Evolutionary conservation across 2,888 invertebrate genomes (phyloP).

Genomic region (Troglohyphantes excavatus): DNA sequence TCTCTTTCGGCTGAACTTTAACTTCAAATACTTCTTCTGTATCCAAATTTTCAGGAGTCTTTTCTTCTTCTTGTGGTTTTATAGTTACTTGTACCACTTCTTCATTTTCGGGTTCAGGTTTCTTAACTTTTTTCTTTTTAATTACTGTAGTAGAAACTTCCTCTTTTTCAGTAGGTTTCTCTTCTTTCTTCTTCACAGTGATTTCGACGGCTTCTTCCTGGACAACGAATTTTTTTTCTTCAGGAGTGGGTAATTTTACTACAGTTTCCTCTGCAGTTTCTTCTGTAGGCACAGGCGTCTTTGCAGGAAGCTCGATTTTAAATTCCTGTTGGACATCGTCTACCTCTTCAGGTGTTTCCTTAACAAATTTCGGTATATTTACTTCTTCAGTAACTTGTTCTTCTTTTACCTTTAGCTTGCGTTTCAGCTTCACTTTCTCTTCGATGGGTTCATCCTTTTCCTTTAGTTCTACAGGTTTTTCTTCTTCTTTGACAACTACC

Average conservation of each 20-base stretch:
- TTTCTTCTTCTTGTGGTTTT: slow-evolving; percentile 55
- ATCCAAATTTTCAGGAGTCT: slow-evolving; percentile 43
- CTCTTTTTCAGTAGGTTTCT: slow-evolving; percentile 47
- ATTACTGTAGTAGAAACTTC: slow-evolving; percentile 48
- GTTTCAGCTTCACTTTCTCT: slow-evolving; percentile 57
- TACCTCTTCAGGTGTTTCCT: slow-evolving; percentile 27
- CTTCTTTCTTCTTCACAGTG: slow-evolving; percentile 43
- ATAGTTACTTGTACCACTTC: slow-evolving; percentile 47
- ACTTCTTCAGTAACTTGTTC: slow-evolving; percentile 36
- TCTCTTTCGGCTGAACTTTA: slow-evolving; percentile 85
- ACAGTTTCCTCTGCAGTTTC: slow-evolving; percentile 68
- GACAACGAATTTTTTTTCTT: slow-evolving; percentile 54
- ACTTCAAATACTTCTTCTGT: slow-evolving; percentile 84
- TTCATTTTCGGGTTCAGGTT: slow-evolving; percentile 47
- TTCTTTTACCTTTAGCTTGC: slow-evolving; percentile 53
- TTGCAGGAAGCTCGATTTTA: slow-evolving; percentile 45
- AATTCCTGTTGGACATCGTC: slow-evolving; percentile 61
- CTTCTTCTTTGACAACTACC: slow-evolving; percentile 29
- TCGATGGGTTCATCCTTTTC: slow-evolving; percentile 31
- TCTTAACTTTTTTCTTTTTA: slow-evolving; percentile 56
- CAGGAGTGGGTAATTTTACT: slow-evolving; percentile 23
- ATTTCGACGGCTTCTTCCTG: slow-evolving; percentile 62
- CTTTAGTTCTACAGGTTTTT: slow-evolving; percentile 30
- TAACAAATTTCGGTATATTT: not conserved
- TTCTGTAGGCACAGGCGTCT: slow-evolving; percentile 50